Conservation (phyloP, 2,888 invertebrate species). For the Chironomus tentans region DNA sequence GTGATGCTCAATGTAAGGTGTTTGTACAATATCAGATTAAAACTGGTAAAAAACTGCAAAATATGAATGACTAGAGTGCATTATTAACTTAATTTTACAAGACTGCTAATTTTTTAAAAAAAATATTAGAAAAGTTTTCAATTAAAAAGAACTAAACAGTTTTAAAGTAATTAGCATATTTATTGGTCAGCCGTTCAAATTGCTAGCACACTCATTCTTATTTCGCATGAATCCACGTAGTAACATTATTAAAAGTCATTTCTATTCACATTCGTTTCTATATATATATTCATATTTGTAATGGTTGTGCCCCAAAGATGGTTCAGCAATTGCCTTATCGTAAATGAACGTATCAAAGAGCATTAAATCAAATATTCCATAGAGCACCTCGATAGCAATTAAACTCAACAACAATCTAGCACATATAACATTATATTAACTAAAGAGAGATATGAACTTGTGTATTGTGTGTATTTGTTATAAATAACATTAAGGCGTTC, state of each 20-base stretch:
- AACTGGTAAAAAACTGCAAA: no score
- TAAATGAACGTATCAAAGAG: slow-evolving; percentile 4
- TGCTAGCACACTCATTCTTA: no score
- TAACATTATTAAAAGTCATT: not conserved
- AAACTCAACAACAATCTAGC: slow-evolving; percentile 5
- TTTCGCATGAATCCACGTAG: no score
- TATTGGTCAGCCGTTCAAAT: no score
- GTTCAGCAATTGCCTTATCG: slow-evolving; percentile 3
- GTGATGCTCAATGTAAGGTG: not conserved
- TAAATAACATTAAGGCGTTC: not conserved
- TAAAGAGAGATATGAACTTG: no score
- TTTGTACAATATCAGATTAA: slow-evolving; percentile 5
- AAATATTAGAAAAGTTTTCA: no score
- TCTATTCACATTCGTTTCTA: not conserved
- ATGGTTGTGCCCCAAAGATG: not conserved
- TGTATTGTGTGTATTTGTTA: not conserved
- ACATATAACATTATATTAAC: not conserved
- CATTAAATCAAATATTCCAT: slow-evolving; percentile 8
- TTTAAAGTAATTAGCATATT: no score
- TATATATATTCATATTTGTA: not conserved
- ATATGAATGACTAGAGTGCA: no score
- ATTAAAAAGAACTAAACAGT: no score
- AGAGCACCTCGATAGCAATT: slow-evolving; percentile 5
- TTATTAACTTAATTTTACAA: no score
- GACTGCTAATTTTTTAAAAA: no score